Evolutionary conservation across 2,113 vertebrate species (phyloP).

Genomic region (Tor tambroides): DNA sequence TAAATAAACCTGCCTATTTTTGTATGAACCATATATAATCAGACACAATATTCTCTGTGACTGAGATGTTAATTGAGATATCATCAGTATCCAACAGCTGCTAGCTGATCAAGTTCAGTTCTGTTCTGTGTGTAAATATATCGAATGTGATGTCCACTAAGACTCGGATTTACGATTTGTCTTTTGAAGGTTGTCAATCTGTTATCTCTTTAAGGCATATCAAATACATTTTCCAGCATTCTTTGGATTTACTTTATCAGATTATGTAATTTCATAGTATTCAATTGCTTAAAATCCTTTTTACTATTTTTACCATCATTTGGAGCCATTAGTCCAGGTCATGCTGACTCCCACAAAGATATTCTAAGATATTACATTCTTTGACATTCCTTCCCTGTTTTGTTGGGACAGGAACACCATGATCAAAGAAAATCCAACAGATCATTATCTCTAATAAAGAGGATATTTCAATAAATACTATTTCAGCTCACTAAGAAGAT

Average conservation of each 20-base stretch:
- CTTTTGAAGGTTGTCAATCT: not conserved
- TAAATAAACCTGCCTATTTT: not conserved
- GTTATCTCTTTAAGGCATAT: not conserved
- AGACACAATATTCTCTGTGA: not conserved
- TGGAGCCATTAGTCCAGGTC: not conserved
- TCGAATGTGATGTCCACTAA: not conserved
- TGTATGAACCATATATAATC: not conserved
- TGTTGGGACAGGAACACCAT: conserved; percentile 1
- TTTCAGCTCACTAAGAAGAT: conserved; percentile 46
- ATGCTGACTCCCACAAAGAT: conserved; percentile 1
- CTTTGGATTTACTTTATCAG: not conserved
- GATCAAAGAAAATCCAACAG: conserved; percentile 49
- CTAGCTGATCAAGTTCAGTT: not conserved
- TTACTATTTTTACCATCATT: not conserved
- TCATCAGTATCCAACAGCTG: not conserved
- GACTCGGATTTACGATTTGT: not conserved
- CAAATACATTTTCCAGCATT: not conserved
- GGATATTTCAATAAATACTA: not conserved
- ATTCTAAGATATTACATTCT: conserved; percentile 16
- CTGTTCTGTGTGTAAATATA: too few species aligned
- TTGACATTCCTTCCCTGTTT: conserved; percentile 15
- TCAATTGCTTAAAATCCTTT: not conserved
- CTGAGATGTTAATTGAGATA: too few species aligned
- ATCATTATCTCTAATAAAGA: conserved; percentile 40
- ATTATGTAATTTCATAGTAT: conserved; percentile 10